A percentile compares a stretch with the other conserved stretches of the same genome.
These are phyloP conservation scores for Syrrhaptes paradoxus DNA, from an alignment of 2,113 vertebrate species.

Conservation along the genomic window DNA sequence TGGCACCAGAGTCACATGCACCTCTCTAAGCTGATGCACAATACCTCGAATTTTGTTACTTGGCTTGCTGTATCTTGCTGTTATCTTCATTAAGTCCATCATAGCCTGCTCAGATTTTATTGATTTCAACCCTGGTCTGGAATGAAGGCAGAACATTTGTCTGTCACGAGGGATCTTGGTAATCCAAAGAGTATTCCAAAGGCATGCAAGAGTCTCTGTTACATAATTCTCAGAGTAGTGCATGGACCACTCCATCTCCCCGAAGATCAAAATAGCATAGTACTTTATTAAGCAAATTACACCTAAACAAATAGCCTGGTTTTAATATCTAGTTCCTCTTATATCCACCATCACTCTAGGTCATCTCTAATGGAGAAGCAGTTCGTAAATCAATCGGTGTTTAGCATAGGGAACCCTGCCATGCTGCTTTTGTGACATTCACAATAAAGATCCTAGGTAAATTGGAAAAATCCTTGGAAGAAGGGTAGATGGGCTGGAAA, in stretches of 20 bases:
- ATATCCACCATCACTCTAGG: not conserved
- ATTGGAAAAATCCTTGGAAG: not conserved
- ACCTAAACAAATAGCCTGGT: not conserved
- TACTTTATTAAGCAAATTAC: conserved; percentile 38
- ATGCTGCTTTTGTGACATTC: not conserved
- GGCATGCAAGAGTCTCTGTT: not conserved
- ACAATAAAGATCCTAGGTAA: not conserved
- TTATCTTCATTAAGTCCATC: not conserved
- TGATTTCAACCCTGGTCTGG: not conserved
- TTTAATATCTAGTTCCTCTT: not conserved
- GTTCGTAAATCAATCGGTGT: conserved; percentile 4
- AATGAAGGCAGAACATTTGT: not conserved
- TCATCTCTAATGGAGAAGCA: conserved; percentile 4
- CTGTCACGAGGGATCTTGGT: not conserved
- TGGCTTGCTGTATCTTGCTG: not conserved
- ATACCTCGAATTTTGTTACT: not conserved
- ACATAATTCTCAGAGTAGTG: not conserved
- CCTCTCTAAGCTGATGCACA: not conserved
- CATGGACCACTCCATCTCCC: not conserved
- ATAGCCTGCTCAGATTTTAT: not conserved
- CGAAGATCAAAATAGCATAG: not conserved
- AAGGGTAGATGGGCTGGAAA: not conserved
- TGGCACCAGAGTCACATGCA: not conserved
- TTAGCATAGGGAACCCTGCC: not conserved
- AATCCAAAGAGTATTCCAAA: not conserved